These are phyloP conservation scores for Rhabdornis inornatus DNA, from an alignment of 2,113 vertebrate genomes.

Conservation along the genomic window DNA sequence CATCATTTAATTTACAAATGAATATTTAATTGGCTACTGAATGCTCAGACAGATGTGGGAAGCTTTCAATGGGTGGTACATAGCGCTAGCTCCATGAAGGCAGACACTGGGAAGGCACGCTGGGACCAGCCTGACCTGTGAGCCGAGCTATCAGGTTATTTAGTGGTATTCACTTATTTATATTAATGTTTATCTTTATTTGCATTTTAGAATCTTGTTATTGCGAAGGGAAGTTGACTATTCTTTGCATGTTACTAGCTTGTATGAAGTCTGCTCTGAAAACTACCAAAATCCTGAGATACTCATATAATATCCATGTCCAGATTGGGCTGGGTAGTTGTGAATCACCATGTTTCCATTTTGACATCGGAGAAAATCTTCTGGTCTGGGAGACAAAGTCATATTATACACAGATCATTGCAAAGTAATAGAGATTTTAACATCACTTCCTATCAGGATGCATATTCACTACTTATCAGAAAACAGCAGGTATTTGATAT, in stretches of 20 bases:
- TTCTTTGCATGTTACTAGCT: not conserved
- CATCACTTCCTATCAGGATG: not conserved
- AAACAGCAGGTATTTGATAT: slow-evolving; percentile 18
- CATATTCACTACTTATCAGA: not conserved
- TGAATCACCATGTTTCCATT: not conserved
- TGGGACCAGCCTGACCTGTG: not conserved
- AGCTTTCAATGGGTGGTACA: not conserved
- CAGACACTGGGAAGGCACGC: not conserved
- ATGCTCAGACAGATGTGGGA: not conserved
- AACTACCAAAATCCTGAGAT: not conserved
- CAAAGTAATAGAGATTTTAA: slow-evolving; percentile 31
- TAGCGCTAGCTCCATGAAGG: not conserved
- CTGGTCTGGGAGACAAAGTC: not conserved
- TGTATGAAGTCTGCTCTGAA: not conserved
- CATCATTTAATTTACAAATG: slow-evolving; percentile 15
- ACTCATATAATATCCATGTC: not conserved
- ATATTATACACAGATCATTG: not conserved
- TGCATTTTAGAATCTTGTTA: not conserved
- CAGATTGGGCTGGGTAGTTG: not conserved
- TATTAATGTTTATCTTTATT: not conserved
- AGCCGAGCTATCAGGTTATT: not conserved
- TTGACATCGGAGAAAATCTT: not conserved
- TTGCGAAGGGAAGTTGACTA: not conserved
- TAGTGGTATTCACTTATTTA: not conserved
- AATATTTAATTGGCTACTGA: slow-evolving; percentile 3